Evolutionary conservation across 2,113 vertebrate species (phyloP), one percentile per base, ranked within the genome.

Genomic region (Osmerus mordax): DNA sequence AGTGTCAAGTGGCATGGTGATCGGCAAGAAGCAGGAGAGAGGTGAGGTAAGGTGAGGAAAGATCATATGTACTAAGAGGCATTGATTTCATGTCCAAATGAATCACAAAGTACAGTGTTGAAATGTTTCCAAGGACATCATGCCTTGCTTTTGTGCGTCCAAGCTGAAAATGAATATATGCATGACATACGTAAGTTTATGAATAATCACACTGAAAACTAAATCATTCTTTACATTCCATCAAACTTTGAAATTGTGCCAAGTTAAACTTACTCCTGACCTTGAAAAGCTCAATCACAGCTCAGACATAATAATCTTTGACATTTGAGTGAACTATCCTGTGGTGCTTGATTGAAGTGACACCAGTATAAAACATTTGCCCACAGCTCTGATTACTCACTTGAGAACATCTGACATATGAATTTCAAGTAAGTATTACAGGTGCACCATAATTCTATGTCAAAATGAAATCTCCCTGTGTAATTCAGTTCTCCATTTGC

Each of bases 261-360:
- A 69, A 32, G 61, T 8, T 54, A 67, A 36, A 65, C 64, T 58
- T 69, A 28, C 25, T 70, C 28, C 36, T 76, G 72, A 81, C 76
- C 80, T 86, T 79, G 81, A 81, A 19, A 71, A 74, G 16, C 71
- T 81, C 62, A 71, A 62, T 55, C 70, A 19, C 8, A 28, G 47
- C 28, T 47, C 66, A 70, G 52, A 75, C 25, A 55, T 67, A 67
- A 69, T 51, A 65, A 55, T 66, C 15, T 76, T n/a, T 82, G 72
- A 28, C 51, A 60, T 70, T 75, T 72, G 19, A 75, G 56, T 78
- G 64, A 56, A 82, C 73, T 74, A 66, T 71, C 78, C 19, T 21
- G 8, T 71, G 64, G 53, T 67, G 74, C 81, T 80, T 66, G 23
- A 81, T 70, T 73, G 52, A 75, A 80, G 64, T 74, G 53, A 72